Conservation (phyloP, 2,888 invertebrate species). For the Dione vanillae region DNA sequence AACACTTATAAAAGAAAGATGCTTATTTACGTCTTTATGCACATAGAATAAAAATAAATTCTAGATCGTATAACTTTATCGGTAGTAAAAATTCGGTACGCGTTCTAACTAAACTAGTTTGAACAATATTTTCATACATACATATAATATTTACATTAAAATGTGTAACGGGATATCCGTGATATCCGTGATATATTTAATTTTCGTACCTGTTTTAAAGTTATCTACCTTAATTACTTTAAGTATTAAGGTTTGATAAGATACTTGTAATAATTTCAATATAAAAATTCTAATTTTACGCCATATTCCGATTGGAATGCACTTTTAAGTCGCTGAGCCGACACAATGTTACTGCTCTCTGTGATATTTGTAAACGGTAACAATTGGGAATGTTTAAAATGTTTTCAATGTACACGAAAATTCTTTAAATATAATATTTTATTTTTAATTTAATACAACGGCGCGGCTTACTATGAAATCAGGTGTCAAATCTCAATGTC, state of each 20-base stretch:
- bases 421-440: conserved; percentile 16
- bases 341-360: conserved; percentile 56
- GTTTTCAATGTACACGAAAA: conserved; percentile 16
- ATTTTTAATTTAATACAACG: conserved; percentile 17
- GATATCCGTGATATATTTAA: neutral
- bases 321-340: conserved; percentile 69
- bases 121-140: conserved; percentile 65
- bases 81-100: conserved; percentile 80
- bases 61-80: conserved; percentile 65
- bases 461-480: conserved; percentile 29
- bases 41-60: conserved; percentile 56
- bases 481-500: conserved; percentile 35
- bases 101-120: conserved; percentile 62
- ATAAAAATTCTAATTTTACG: neutral
- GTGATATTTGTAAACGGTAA: conserved; percentile 41
- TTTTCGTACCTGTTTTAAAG: neutral
- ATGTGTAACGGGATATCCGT: conserved; percentile 23
- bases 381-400: conserved; percentile 49
- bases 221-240: neutral
- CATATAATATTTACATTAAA: conserved; percentile 65
- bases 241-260: neutral
- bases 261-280: neutral
- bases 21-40: conserved; percentile 63
- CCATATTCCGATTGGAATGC: conserved; percentile 57
- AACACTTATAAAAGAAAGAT: conserved; percentile 63